Conservation (phyloP, 2,888 invertebrate genomes). For the Epiblema foenella region DNA sequence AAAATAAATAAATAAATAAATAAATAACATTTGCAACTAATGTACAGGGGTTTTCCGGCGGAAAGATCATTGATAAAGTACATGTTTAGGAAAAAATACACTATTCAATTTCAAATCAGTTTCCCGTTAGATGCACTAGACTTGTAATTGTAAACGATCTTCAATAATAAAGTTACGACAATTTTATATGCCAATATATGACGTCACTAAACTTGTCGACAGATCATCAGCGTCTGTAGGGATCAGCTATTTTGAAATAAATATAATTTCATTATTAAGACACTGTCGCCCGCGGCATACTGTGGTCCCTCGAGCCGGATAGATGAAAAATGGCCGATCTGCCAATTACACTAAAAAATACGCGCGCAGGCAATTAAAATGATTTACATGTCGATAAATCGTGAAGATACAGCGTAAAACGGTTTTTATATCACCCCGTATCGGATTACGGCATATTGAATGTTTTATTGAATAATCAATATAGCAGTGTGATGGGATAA, state of each 20-base stretch:
- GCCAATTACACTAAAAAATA: conserved; percentile 83
- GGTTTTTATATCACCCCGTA: conserved; percentile 55
- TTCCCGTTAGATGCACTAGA: no score
- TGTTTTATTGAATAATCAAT: conserved; percentile 51
- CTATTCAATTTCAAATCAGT: no score
- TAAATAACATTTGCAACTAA: no score
- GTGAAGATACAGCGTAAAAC: conserved; percentile 62
- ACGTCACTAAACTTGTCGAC: background rate
- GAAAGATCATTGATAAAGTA: no score
- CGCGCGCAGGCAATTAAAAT: conserved; percentile 82
- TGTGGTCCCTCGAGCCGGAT: conserved; percentile 45
- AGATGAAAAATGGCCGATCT: conserved; percentile 76
- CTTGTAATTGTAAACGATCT: no score
- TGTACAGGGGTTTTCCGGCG: no score
- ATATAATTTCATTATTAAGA: background rate
- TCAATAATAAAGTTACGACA: no score
- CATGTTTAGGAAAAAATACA: no score
- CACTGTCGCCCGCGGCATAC: conserved; percentile 5
- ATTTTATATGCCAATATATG: background rate
- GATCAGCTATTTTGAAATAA: background rate
- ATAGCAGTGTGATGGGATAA: conserved; percentile 38
- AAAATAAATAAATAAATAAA: no score
- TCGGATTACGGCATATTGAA: conserved; percentile 57
- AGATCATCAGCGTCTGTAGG: background rate
- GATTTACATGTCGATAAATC: conserved; percentile 84